Evolutionary conservation across 2,888 invertebrate species (phyloP).

Genomic region (Antheraea yamamai): DNA sequence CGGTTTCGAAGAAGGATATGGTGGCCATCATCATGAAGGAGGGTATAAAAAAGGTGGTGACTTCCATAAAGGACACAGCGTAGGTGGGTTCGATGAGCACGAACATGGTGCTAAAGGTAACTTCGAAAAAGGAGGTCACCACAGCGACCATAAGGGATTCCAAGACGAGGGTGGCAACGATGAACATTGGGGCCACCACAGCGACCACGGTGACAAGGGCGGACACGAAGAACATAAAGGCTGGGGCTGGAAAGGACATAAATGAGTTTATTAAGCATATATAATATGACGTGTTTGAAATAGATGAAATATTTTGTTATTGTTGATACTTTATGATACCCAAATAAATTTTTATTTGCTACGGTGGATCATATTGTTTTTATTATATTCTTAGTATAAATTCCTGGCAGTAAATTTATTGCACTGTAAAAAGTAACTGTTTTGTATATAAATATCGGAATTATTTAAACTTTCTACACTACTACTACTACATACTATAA

Average conservation of each 20-base stretch:
- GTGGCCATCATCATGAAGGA: slow-evolving; percentile 88
- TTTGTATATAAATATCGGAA: background rate
- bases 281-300: slow-evolving; percentile 26
- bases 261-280: slow-evolving; percentile 38
- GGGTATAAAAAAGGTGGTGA: slow-evolving; percentile 90
- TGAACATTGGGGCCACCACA: slow-evolving; percentile 87
- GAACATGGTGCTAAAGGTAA: slow-evolving; percentile 90
- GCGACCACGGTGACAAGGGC: slow-evolving; percentile 88
- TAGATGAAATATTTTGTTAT: slow-evolving; percentile 51
- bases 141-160: slow-evolving; percentile 89
- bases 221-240: slow-evolving; percentile 89
- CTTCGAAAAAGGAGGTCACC: slow-evolving; percentile 89
- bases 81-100: slow-evolving; percentile 88
- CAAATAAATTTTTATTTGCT: slow-evolving; percentile 43
- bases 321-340: slow-evolving; percentile 64
- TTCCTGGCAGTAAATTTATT: background rate
- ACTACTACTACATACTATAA: background rate
- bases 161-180: slow-evolving; percentile 89
- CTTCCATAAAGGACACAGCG: slow-evolving; percentile 90
- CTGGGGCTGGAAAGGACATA: slow-evolving; percentile 85
- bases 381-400: background rate
- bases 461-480: background rate
- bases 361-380: slow-evolving; percentile 14
- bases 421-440: background rate
- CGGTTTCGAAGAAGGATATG: slow-evolving; percentile 90